A percentile compares a stretch with the other conserved stretches of the same genome.
These are phyloP conservation scores for Megalurothrips usitatus DNA, from an alignment of 2,888 invertebrate genomes.

Conservation along the genomic window DNA sequence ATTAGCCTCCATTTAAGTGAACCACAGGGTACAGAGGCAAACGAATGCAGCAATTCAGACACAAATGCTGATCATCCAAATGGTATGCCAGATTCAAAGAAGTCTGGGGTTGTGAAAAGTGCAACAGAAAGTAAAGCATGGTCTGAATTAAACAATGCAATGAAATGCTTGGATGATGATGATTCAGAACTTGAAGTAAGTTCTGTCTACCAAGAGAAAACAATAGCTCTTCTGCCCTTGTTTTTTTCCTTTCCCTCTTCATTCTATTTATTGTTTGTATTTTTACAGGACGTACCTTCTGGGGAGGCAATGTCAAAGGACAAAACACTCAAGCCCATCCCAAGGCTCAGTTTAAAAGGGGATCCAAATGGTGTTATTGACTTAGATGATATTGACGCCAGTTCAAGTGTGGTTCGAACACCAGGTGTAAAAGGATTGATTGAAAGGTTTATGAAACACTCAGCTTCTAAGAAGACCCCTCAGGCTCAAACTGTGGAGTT, in stretches of 20 bases:
- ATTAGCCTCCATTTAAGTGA: conserved; percentile 14
- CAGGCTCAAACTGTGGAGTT: conserved; percentile 34
- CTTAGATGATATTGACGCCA: conserved; percentile 51
- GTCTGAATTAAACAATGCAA: conserved; percentile 25
- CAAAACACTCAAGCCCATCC: not conserved
- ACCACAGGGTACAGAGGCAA: not conserved
- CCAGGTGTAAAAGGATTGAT: conserved; percentile 62
- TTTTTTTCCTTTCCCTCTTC: not conserved
- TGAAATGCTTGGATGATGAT: conserved; percentile 29
- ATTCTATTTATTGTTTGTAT: not conserved
- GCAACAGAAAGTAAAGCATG: not conserved
- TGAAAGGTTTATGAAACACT: conserved; percentile 66
- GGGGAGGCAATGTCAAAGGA: not conserved
- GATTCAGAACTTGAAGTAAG: not conserved
- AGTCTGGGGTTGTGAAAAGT: too few relatives aligned
- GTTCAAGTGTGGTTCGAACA: conserved; percentile 46
- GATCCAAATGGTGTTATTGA: conserved; percentile 57
- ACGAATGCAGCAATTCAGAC: too few relatives aligned
- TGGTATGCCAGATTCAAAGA: too few relatives aligned
- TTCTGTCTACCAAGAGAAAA: not conserved
- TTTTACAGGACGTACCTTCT: not conserved
- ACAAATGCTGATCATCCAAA: too few relatives aligned
- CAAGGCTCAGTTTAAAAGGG: conserved; percentile 41
- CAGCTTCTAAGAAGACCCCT: conserved; percentile 43
- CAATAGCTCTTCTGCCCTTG: not conserved